phyloP scores from a whole-genome alignment of 2,113 vertebrate species.

The Oryzias melastigma region DNA sequence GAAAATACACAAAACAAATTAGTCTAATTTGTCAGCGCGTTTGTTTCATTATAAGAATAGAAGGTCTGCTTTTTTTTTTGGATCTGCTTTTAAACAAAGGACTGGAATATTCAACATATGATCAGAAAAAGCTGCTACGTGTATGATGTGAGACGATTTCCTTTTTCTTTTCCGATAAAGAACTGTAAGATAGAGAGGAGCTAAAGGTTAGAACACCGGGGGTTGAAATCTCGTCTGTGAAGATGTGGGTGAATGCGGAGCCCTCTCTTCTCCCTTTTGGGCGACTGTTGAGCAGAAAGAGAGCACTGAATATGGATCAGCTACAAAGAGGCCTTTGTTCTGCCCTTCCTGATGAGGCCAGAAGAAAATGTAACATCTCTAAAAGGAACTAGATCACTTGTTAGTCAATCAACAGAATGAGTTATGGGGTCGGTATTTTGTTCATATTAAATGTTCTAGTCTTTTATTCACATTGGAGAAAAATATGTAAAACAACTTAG shows the following conservation, averaged over 20 bases:
- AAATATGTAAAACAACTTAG: neutral
- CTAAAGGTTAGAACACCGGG: slow-evolving; percentile 41
- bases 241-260: slow-evolving; percentile 24
- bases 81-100: slow-evolving; percentile 36
- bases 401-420: neutral
- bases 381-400: slow-evolving; percentile 8
- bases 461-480: neutral
- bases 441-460: slow-evolving; percentile 1
- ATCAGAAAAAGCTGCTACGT: neutral
- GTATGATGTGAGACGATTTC: slow-evolving; percentile 11
- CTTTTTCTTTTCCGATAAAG: neutral
- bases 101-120: slow-evolving; percentile 15
- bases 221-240: slow-evolving; percentile 30
- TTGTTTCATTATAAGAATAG: slow-evolving; percentile 37
- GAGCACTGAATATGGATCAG: slow-evolving; percentile 40
- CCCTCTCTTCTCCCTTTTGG: slow-evolving; percentile 6
- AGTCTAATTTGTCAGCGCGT: slow-evolving; percentile 42
- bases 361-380: slow-evolving; percentile 13
- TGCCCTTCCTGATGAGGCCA: slow-evolving; percentile 7
- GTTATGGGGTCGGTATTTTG: neutral
- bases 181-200: slow-evolving; percentile 23
- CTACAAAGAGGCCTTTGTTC: slow-evolving; percentile 33
- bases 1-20: slow-evolving; percentile 39
- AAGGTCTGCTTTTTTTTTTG: slow-evolving; percentile 25
- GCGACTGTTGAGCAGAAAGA: slow-evolving; percentile 15